Percentiles rank a stretch among this genome's conserved stretches.
phyloP scores from a whole-genome alignment of 2,797 vertebrate species.

The Chrysocyon brachyurus region DNA sequence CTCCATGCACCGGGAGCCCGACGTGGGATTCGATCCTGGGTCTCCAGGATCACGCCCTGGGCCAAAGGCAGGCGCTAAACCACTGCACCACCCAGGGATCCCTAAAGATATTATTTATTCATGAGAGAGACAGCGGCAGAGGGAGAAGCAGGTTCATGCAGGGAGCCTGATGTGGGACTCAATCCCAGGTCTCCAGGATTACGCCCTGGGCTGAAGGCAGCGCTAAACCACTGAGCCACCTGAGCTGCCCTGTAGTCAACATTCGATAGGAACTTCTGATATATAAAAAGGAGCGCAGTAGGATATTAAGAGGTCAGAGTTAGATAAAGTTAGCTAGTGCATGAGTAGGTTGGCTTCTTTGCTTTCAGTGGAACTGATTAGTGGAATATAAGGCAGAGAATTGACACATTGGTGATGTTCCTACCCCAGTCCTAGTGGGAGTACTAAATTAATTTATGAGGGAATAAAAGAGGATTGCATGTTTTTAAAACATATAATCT shows the following conservation, averaged over 20 bases:
- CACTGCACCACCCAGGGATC: no score
- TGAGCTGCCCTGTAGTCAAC: background rate
- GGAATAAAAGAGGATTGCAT: background rate
- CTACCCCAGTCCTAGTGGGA: background rate
- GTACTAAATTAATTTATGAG: background rate
- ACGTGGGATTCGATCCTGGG: no score
- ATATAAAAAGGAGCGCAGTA: background rate
- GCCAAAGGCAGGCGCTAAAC: no score
- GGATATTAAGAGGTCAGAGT: background rate
- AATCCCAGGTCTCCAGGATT: no score
- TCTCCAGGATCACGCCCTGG: no score
- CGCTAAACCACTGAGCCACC: no score
- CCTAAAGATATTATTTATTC: no score
- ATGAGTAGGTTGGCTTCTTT: background rate
- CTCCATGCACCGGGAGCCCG: no score
- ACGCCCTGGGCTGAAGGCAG: no score
- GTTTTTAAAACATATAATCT: background rate
- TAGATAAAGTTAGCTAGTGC: background rate
- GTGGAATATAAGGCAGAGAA: constrained; percentile 1
- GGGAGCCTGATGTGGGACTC: no score
- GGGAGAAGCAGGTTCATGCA: no score
- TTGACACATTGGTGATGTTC: background rate
- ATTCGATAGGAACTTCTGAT: background rate
- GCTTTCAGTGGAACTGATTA: background rate
- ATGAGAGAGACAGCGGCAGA: no score